These are phyloP conservation scores for Drosophila sulfurigaster DNA, from an alignment of 1,140 invertebrate genomes.

Conservation along the genomic window DNA sequence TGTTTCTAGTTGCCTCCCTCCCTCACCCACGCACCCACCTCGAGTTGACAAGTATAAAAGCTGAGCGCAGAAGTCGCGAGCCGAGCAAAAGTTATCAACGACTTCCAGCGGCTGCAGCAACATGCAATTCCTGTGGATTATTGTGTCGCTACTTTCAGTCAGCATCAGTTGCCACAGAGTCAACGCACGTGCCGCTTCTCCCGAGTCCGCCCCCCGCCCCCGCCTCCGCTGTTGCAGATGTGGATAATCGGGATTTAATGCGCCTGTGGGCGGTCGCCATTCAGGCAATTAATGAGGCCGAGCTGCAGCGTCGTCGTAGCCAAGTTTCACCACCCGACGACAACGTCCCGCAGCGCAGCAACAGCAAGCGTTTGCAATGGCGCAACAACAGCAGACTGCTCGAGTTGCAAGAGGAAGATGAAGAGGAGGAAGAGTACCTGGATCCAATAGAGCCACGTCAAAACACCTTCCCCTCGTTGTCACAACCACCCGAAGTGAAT, in stretches of 20 bases:
- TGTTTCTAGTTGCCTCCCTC: slow-evolving; percentile 39
- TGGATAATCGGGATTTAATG: slow-evolving; percentile 7
- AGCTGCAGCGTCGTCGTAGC: slow-evolving; percentile 32
- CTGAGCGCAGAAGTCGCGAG: slow-evolving; percentile 11
- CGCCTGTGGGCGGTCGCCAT: slow-evolving; percentile 35
- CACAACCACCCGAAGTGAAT: slow-evolving; percentile 25
- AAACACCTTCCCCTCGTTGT: slow-evolving; percentile 6
- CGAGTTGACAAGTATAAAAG: slow-evolving; percentile 30
- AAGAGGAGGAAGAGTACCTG: neutral
- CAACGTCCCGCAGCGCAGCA: slow-evolving; percentile 34
- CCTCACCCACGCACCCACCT: neutral
- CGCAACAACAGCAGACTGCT: slow-evolving; percentile 31
- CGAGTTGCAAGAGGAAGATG: neutral
- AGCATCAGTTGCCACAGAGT: slow-evolving; percentile 6
- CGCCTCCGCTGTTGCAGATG: neutral
- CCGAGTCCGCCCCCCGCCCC: too few relatives aligned
- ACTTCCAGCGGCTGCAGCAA: slow-evolving; percentile 18
- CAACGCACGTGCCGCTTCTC: neutral
- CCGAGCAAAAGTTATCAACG: slow-evolving; percentile 36
- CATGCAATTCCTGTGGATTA: slow-evolving; percentile 44
- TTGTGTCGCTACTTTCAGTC: slow-evolving; percentile 13
- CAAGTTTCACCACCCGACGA: neutral
- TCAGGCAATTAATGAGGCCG: slow-evolving; percentile 54
- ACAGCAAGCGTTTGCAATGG: slow-evolving; percentile 61
- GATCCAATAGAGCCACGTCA: neutral